Conservation (phyloP, 2,113 vertebrate species). For the Nesospiza acunhae region DNA sequence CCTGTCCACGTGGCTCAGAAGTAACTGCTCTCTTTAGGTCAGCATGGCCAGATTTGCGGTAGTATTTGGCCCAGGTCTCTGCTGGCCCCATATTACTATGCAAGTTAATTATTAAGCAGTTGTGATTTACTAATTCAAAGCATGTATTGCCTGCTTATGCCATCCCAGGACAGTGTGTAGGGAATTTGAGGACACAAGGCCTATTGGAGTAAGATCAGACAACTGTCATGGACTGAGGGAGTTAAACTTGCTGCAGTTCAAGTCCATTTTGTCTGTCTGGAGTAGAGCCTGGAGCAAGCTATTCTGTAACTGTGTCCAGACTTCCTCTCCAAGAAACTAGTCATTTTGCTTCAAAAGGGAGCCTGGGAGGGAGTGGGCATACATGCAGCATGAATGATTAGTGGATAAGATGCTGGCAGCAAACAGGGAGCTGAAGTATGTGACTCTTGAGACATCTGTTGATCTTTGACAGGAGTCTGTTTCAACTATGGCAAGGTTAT, state of each 20-base stretch:
- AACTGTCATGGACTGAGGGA: not conserved
- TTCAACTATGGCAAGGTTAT: not conserved
- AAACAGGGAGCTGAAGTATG: not conserved
- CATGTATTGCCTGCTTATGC: not conserved
- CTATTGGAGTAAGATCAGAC: not conserved
- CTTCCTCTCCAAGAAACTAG: slow-evolving; percentile 49
- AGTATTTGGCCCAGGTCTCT: not conserved
- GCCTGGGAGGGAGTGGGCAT: not conserved
- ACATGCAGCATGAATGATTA: slow-evolving; percentile 32
- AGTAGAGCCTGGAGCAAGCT: slow-evolving; percentile 34
- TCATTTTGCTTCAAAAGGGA: slow-evolving; percentile 19
- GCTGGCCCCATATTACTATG: not conserved
- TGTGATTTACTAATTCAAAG: not conserved
- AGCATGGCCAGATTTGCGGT: accelerated
- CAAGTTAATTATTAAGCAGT: not conserved
- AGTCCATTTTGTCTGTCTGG: slow-evolving; percentile 41
- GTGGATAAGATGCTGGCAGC: slow-evolving; percentile 1
- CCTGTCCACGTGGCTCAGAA: not conserved
- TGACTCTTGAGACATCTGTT: not conserved
- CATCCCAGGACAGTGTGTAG: not conserved
- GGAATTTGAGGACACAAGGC: slow-evolving; percentile 32
- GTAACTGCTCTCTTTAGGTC: not conserved
- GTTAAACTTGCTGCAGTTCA: slow-evolving; percentile 30
- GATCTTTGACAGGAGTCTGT: not conserved
- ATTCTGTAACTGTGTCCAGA: slow-evolving; percentile 28